phyloP scores from a whole-genome alignment of 2,888 invertebrate genomes.

The Chaitophorus viminalis region DNA sequence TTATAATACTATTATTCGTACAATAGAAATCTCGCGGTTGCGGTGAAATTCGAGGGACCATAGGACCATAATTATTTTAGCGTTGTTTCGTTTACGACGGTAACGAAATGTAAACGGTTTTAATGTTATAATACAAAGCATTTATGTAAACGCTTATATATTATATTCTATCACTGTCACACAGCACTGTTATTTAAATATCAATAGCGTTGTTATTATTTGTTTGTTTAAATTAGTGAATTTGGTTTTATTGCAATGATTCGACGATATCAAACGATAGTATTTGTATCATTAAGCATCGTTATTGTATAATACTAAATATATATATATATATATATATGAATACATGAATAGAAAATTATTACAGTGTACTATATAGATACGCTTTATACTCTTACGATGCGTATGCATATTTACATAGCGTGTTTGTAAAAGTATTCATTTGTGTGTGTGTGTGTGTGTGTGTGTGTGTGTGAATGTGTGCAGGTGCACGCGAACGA shows the following conservation, averaged over 20 bases:
- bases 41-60: not conserved
- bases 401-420: not conserved
- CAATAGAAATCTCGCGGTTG: not conserved
- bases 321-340: not conserved
- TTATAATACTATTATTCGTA: no score
- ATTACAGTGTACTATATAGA: no score
- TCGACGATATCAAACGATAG: not conserved
- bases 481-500: no score
- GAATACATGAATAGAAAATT: not conserved
- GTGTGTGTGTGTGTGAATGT: not conserved
- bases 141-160: not conserved
- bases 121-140: no score
- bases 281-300: not conserved
- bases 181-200: not conserved
- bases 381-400: not conserved
- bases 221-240: not conserved
- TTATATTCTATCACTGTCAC: not conserved
- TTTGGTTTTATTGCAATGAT: not conserved
- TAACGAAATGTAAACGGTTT: no score
- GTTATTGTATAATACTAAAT: no score
- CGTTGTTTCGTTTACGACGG: not conserved
- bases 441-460: not conserved
- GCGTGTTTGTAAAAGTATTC: not conserved
- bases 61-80: not conserved
- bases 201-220: not conserved